phyloP scores from a whole-genome alignment of 2,888 invertebrate species.

The Gari tellinella region DNA sequence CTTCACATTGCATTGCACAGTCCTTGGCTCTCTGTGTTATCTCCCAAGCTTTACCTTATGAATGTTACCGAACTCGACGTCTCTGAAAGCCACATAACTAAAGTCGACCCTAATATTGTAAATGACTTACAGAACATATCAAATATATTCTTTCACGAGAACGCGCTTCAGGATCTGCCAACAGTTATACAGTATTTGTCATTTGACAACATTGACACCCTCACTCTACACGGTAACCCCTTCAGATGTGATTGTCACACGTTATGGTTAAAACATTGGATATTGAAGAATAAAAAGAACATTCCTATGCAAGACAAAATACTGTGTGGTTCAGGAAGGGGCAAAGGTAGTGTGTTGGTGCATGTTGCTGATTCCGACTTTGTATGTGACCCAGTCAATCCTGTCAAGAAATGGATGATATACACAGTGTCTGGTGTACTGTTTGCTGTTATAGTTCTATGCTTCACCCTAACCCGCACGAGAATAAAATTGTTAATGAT shows the following conservation, averaged over 20 bases:
- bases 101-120: conserved; percentile 31
- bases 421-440: conserved; percentile 3
- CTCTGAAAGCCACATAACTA: conserved; percentile 36
- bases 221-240: conserved; percentile 53
- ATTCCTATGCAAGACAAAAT: conserved; percentile 31
- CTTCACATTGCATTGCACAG: conserved; percentile 27
- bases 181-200: conserved; percentile 31
- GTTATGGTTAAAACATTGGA: conserved; percentile 67
- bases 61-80: conserved; percentile 46
- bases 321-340: conserved; percentile 23
- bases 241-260: conserved; percentile 66
- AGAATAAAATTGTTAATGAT: conserved; percentile 30
- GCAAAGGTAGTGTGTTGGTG: conserved; percentile 15
- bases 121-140: conserved; percentile 15
- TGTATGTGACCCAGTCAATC: conserved; percentile 1
- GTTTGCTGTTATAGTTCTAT: conserved; percentile 7
- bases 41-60: conserved; percentile 30
- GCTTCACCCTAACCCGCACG: not conserved
- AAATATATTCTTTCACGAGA: conserved; percentile 45
- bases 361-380: conserved; percentile 31
- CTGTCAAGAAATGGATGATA: not conserved
- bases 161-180: conserved; percentile 48
- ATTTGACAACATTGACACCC: conserved; percentile 10
- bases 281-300: conserved; percentile 20
- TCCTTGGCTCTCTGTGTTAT: conserved; percentile 31